phyloP scores from a whole-genome alignment of 1,140 invertebrate genomes.

The Hycleus cichorii region DNA sequence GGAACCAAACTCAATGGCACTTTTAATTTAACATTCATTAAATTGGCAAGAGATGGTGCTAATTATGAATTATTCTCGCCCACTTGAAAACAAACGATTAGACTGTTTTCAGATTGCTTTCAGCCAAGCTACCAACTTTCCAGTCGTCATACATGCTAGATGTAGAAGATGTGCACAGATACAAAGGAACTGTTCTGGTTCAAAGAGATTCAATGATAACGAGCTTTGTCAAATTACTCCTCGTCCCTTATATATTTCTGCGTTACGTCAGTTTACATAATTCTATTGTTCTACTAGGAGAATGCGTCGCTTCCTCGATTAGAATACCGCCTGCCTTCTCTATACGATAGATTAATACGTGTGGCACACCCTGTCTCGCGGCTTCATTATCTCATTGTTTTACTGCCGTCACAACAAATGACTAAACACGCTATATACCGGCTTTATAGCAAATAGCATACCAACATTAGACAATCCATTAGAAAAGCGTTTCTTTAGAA shows the following conservation, averaged over 20 bases:
- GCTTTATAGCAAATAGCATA: not conserved
- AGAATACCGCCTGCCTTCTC: too few relatives aligned
- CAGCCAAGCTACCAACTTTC: slow-evolving; percentile 13
- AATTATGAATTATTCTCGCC: slow-evolving; percentile 16
- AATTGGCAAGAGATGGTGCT: not conserved
- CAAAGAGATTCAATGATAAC: slow-evolving; percentile 30
- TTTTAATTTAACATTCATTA: slow-evolving; percentile 22
- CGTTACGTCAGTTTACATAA: slow-evolving; percentile 29
- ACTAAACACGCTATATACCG: slow-evolving; percentile 5
- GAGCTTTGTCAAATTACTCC: slow-evolving; percentile 27
- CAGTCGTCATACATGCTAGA: slow-evolving; percentile 21
- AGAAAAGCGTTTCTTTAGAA: too few relatives aligned
- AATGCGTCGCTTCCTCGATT: too few relatives aligned
- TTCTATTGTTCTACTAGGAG: slow-evolving; percentile 23
- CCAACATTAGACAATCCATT: not conserved
- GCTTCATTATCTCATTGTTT: slow-evolving; percentile 14
- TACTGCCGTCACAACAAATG: slow-evolving; percentile 7
- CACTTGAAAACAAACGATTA: slow-evolving; percentile 26
- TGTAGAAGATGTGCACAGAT: slow-evolving; percentile 14
- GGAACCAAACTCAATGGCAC: slow-evolving; percentile 19
- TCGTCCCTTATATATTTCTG: slow-evolving; percentile 28
- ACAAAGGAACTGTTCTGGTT: slow-evolving; percentile 23
- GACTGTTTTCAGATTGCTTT: slow-evolving; percentile 27
- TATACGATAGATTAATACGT: too few relatives aligned
- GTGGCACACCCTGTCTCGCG: slow-evolving; percentile 3